Percentiles rank a stretch among this genome's conserved stretches.
These are phyloP conservation scores for Gymnoscopelus microlampas DNA, from an alignment of 2,797 vertebrate species.

Conservation along the genomic window DNA sequence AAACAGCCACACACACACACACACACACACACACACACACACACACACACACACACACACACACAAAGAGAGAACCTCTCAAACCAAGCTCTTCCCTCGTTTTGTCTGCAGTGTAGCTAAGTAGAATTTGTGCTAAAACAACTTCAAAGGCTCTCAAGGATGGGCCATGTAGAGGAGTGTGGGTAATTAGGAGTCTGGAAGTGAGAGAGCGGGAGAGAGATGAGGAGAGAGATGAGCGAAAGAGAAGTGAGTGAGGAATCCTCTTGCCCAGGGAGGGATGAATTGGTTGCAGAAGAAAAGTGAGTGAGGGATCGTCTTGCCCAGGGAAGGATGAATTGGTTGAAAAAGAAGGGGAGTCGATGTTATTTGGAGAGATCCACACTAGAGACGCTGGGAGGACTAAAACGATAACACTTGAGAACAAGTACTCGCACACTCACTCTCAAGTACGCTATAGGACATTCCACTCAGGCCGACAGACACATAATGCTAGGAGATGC, in stretches of 20 bases:
- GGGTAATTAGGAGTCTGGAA: constrained; percentile 73
- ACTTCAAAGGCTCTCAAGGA: constrained; percentile 75
- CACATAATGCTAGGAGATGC: background rate
- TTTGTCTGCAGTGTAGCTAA: constrained; percentile 72
- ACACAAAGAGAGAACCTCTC: constrained; percentile 49
- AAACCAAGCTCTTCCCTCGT: constrained; percentile 59
- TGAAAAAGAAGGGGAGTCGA: constrained; percentile 28
- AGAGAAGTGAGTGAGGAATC: constrained; percentile 56
- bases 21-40: too few relatives aligned
- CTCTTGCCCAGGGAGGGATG: constrained; percentile 62
- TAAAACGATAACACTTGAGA: constrained; percentile 49
- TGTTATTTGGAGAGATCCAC: constrained; percentile 40
- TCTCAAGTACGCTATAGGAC: constrained; percentile 23
- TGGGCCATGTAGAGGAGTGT: constrained; percentile 66
- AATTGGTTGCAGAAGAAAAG: too few relatives aligned
- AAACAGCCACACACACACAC: too few relatives aligned
- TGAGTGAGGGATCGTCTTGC: constrained; percentile 58
- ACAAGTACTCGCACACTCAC: constrained; percentile 16
- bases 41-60: too few relatives aligned
- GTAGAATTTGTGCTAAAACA: constrained; percentile 74
- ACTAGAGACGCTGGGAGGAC: constrained; percentile 25
- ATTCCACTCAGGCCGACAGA: constrained; percentile 47
- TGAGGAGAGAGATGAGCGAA: too few relatives aligned
- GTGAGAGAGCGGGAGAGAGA: constrained; percentile 39
- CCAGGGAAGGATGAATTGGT: constrained; percentile 61